Conservation (phyloP, 2,888 invertebrate species). For the Nomada lathburiana region DNA sequence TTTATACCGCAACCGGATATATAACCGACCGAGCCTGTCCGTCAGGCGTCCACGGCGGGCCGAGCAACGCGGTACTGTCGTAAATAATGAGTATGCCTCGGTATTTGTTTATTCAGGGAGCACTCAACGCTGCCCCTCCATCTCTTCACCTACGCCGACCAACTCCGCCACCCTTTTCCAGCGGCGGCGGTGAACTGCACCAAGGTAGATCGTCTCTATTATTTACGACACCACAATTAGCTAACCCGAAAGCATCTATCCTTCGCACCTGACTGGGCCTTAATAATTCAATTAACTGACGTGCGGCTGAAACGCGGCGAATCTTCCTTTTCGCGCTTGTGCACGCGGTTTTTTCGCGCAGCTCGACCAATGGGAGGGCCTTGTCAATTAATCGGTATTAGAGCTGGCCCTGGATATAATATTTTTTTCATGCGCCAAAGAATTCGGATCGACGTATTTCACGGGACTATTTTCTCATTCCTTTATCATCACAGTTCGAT, state of each 20-base stretch:
- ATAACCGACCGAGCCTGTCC: conserved; percentile 67
- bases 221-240: conserved; percentile 82
- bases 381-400: neutral
- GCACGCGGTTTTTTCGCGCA: neutral
- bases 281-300: conserved; percentile 81
- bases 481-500: neutral
- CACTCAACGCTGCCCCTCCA: conserved; percentile 77
- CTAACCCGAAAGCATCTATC: conserved; percentile 78
- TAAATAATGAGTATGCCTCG: conserved; percentile 80
- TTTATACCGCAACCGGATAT: conserved; percentile 70
- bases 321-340: neutral
- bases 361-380: neutral
- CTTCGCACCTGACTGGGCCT: conserved; percentile 81
- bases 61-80: conserved; percentile 69
- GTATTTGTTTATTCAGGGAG: conserved; percentile 83
- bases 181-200: conserved; percentile 49
- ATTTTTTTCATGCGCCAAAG: conserved; percentile 5
- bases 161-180: conserved; percentile 49
- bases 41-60: conserved; percentile 67
- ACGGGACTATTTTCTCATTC: neutral
- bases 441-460: conserved; percentile 5
- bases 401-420: neutral
- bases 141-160: conserved; percentile 29
- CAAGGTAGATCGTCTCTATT: conserved; percentile 73
- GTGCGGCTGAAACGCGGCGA: conserved; percentile 55